Conservation (phyloP, 2,797 vertebrate genomes). For the Chaunax sp. region DNA sequence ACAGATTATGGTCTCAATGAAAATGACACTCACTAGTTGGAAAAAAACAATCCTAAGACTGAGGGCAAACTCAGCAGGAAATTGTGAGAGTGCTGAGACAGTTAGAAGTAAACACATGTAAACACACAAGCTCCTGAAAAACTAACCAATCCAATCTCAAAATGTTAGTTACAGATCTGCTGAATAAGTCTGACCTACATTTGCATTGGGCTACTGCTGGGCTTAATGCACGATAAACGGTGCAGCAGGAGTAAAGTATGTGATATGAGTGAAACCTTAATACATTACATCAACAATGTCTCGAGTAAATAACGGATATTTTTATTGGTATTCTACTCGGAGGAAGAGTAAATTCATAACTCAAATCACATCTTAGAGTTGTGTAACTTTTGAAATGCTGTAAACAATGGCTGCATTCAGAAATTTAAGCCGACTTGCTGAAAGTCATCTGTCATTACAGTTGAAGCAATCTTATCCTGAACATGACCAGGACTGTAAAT, state of each 20-base stretch:
- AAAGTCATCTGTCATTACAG: too few relatives aligned
- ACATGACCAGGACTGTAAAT: too few relatives aligned
- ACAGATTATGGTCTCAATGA: slow-evolving; percentile 29
- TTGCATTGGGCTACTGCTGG: slow-evolving; percentile 14
- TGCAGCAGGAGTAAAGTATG: slow-evolving; percentile 19
- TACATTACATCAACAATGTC: slow-evolving; percentile 21
- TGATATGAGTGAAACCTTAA: slow-evolving; percentile 10
- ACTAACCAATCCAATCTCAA: slow-evolving; percentile 2
- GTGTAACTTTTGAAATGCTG: too few relatives aligned
- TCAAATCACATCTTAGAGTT: background rate
- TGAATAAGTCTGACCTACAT: slow-evolving; percentile 42
- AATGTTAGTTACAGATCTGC: slow-evolving; percentile 9
- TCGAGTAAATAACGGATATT: slow-evolving; percentile 23
- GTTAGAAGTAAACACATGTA: slow-evolving; percentile 12
- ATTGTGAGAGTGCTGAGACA: background rate
- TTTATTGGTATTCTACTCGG: slow-evolving; percentile 4
- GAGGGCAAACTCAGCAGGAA: slow-evolving; percentile 14
- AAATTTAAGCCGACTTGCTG: too few relatives aligned
- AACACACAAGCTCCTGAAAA: slow-evolving; percentile 18
- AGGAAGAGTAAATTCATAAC: background rate
- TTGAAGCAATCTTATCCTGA: too few relatives aligned
- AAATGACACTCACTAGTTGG: slow-evolving; percentile 27
- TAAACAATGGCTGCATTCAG: too few relatives aligned
- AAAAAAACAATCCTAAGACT: slow-evolving; percentile 30
- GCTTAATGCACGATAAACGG: slow-evolving; percentile 26